These are phyloP conservation scores for Halyomorpha halys DNA, from an alignment of 1,140 invertebrate species.

Conservation along the genomic window DNA sequence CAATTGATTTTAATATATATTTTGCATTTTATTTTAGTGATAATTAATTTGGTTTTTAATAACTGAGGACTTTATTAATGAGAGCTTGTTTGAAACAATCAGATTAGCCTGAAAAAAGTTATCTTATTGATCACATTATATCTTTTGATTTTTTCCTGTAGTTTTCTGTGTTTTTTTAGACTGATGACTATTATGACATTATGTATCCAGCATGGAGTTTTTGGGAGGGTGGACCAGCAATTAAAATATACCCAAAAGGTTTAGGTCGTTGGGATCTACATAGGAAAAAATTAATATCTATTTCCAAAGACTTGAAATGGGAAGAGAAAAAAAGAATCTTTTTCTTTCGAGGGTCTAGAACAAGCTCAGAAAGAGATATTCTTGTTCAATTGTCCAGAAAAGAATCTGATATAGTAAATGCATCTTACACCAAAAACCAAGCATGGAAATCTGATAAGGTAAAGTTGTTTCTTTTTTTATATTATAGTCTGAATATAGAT, in stretches of 20 bases:
- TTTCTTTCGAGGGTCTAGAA: conserved; percentile 91
- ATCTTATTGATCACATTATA: conserved; percentile 12
- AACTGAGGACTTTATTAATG: too few relatives aligned
- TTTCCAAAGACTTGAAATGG: conserved; percentile 64
- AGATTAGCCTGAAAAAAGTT: too few relatives aligned
- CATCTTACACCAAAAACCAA: conserved; percentile 95
- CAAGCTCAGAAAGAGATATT: conserved; percentile 78
- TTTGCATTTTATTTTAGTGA: background rate
- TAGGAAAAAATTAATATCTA: conserved; percentile 55
- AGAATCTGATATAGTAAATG: conserved; percentile 71
- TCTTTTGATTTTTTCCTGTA: too few relatives aligned
- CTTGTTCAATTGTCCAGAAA: conserved; percentile 75
- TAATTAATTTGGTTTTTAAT: background rate
- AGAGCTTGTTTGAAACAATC: too few relatives aligned
- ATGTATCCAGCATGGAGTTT: conserved; percentile 96
- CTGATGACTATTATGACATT: conserved; percentile 79
- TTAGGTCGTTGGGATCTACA: conserved; percentile 86
- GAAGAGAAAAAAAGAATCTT: conserved; percentile 58
- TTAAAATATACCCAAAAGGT: conserved; percentile 82
- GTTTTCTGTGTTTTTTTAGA: too few relatives aligned
- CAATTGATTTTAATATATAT: background rate
- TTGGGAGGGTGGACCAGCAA: conserved; percentile 94
- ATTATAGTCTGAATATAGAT: background rate
- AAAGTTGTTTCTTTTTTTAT: conserved; percentile 30
- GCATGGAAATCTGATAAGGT: conserved; percentile 89